Conservation (phyloP, 2,113 vertebrate species). For the Muntiacus reevesi region DNA sequence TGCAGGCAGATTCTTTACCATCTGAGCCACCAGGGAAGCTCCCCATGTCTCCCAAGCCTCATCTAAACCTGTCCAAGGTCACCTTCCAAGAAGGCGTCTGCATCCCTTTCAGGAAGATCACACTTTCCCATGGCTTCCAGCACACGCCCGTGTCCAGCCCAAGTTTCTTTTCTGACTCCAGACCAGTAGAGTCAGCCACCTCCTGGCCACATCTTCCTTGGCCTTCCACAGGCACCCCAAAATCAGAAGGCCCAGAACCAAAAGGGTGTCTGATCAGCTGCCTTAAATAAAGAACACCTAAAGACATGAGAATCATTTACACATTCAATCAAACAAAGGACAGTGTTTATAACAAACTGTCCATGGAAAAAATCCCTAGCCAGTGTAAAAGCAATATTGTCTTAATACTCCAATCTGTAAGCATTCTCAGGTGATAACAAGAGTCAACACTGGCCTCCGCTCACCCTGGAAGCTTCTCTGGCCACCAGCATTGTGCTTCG, state of each 20-base stretch:
- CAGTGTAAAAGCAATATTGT: background rate
- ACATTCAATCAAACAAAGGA: background rate
- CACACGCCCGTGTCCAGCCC: background rate
- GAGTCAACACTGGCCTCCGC: background rate
- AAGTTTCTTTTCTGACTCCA: background rate
- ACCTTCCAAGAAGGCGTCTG: background rate
- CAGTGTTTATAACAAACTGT: background rate
- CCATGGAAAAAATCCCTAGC: background rate
- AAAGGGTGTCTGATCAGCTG: background rate
- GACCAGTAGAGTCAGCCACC: background rate
- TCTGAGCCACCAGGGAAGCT: background rate
- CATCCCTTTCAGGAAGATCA: background rate
- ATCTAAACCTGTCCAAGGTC: background rate
- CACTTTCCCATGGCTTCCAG: background rate
- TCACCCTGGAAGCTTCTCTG: background rate
- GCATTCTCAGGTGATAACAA: background rate
- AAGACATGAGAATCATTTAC: background rate
- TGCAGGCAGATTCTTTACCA: background rate
- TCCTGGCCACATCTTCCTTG: background rate
- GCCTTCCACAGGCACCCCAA: background rate
- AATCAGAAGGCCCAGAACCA: background rate
- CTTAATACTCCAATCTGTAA: background rate
- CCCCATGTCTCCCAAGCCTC: background rate
- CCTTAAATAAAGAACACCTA: background rate
- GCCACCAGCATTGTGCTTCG: background rate